Base-by-base conservation (phyloP, 2,888 invertebrate species). In the Alentia gelatinosa region DNA sequence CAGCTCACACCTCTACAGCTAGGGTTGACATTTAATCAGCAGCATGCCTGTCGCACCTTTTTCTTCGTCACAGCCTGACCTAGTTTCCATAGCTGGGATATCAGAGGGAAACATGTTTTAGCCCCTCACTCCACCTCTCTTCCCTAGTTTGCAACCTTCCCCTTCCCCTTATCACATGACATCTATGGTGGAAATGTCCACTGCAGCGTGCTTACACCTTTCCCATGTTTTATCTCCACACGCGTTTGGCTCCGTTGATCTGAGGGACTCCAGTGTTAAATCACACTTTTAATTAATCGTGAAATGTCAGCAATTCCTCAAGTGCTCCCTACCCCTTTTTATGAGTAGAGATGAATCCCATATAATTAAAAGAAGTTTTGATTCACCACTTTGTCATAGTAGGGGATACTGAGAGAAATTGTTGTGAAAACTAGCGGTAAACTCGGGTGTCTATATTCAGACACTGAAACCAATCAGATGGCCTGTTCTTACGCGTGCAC, bases 21-120 rank as follows among this genome's bases (percentile, higher is more conserved):
- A 68, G 26, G 26, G 68, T 30, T 68, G 68, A 68, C 68, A 68
- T 68, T 68, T 68, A 68, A 68, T 68, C 68, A 68, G 68, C 30
- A 30, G 68, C 26, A 30, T 68, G 68, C 3, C 68, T 68, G 68
- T 68, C 68, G 30, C 68, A 1, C 15, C 33, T 30, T 68, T 68
- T 68, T 68, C 12, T 68, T 30, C 33, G 26, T 68, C 56, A 12
- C 68, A 3, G 47, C 9, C 7, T 47, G 47, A 47, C 47, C 47
- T 47, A 47, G 47, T 47, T 47, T 47, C 19, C 47, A 47, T 47
- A 47, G 7, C 47, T 12, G 47, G 19, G 47, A 47, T 47, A 47
- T 47, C 47, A 47, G 47, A 47, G 9, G 19, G 47, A 47, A 47
- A 19, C 47, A n/a, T n/a, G n/a, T n/a, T n/a, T n/a, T n/a, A n/a